These are phyloP conservation scores for Trigoniulus corallinus DNA, from an alignment of 1,140 invertebrate genomes.

Conservation along the genomic window DNA sequence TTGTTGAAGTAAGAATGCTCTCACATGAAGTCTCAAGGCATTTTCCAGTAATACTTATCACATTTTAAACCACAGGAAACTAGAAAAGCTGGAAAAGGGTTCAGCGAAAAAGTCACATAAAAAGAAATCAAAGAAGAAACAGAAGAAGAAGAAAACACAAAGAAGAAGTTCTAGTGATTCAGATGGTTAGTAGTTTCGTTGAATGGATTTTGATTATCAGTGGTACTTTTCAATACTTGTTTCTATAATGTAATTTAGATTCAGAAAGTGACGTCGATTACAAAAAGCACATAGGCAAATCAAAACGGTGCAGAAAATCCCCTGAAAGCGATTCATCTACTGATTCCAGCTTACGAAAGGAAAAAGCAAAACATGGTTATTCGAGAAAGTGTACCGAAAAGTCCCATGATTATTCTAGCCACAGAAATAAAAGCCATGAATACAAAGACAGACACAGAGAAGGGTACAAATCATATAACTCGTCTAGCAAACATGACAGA, in stretches of 20 bases:
- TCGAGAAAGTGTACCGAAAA: too few species aligned
- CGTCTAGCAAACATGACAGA: too few species aligned
- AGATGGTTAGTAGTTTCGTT: not conserved
- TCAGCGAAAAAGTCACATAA: too few species aligned
- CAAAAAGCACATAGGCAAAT: not conserved
- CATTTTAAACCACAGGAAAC: slow-evolving; percentile 37
- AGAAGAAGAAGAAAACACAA: slow-evolving; percentile 16
- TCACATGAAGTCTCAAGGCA: not conserved
- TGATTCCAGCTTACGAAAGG: too few species aligned
- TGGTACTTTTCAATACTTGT: too few species aligned
- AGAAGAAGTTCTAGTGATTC: not conserved
- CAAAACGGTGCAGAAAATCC: not conserved
- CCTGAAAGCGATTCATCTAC: not conserved
- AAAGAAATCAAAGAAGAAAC: slow-evolving; percentile 36
- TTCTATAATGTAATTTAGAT: not conserved
- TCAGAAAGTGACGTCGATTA: too few species aligned
- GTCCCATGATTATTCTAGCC: too few species aligned
- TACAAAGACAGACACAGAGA: too few species aligned
- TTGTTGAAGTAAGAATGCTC: slow-evolving; percentile 52
- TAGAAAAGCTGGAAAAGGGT: slow-evolving; percentile 54
- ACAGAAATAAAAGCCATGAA: too few species aligned
- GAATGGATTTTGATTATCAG: not conserved
- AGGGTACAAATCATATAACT: too few species aligned
- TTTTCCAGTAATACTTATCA: slow-evolving; percentile 1
- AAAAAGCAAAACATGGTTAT: too few species aligned